phyloP scores from a whole-genome alignment of 2,113 vertebrate species.

The Lagopus muta region DNA sequence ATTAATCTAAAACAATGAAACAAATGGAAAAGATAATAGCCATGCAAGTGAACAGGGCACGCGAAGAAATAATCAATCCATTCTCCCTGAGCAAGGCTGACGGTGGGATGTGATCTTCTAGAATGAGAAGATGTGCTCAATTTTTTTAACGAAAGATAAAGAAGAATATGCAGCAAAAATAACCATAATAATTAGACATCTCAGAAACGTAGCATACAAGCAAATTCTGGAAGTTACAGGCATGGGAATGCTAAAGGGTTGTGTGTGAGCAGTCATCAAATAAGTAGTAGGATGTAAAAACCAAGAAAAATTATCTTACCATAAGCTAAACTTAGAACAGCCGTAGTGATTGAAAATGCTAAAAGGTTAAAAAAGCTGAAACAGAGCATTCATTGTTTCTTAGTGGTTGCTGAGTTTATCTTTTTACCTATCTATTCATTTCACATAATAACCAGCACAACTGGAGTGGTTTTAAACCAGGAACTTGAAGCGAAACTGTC shows the following conservation, averaged over 20 bases:
- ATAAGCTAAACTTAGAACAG: neutral
- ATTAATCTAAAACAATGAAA: too few relatives aligned
- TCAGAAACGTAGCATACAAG: neutral
- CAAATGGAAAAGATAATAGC: too few relatives aligned
- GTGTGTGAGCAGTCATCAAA: neutral
- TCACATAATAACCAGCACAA: neutral
- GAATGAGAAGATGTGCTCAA: neutral
- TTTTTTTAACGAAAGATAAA: neutral
- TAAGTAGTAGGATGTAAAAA: neutral
- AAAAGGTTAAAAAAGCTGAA: neutral
- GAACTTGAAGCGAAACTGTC: neutral
- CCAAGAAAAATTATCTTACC: accelerated
- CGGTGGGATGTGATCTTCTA: neutral
- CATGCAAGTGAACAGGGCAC: neutral
- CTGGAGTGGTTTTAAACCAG: neutral
- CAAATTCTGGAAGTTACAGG: neutral
- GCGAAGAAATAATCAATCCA: neutral
- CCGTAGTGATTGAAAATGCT: neutral
- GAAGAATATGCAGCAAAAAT: neutral
- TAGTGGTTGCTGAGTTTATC: neutral
- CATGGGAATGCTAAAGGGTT: neutral
- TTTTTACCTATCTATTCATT: neutral
- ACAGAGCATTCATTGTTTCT: neutral
- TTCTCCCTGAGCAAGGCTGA: neutral
- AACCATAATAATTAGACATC: neutral